Base-by-base conservation (phyloP, 2,113 vertebrate species). In the Chloropsis cyanopogon region DNA sequence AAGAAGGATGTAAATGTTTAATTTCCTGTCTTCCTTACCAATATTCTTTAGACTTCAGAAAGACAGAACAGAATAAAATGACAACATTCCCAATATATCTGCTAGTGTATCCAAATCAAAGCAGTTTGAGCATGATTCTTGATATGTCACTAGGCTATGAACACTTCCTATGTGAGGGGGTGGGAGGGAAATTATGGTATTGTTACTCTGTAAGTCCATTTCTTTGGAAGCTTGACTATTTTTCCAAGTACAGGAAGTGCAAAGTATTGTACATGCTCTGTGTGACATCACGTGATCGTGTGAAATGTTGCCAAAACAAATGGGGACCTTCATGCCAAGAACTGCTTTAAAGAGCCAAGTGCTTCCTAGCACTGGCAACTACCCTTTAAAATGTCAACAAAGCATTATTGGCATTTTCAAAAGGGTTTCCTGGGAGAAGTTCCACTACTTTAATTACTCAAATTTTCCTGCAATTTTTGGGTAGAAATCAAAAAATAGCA, bases 1-100 rank as follows among this genome's bases (percentile, higher is more conserved):
- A 83, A 86, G 57, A 59, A 86, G 92, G 77, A 79, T 82, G 59
- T 86, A 87, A 91, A 71, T 82, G 60, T 92, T 92, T 72, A 23
- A 76, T 84, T 92, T 86, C 49, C 44, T 70, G 22, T 46, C n/a
- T 85, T 66, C 53, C 66, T 79, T 85, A 91, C 24, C 35, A 57
- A 7, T 95, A 56, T 79, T 89, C 16, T 25, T 88, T 49, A 54
- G 26, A 66, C 52, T 50, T 95, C 49, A 79, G 73, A 77, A 92
- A 84, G 60, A 81, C 60, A 60, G 61, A 79, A 60, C 24, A 59
- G 37, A 94, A 44, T 68, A 53, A 92, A 77, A 75, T 47, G 2
- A 39, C 24, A 73, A 15, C 41, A 26, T 89, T 89, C 16, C 14
- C 47, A 35, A 41, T 79, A 19, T 17, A 57, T 69, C 46, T 88